Percentiles rank a stretch among this genome's conserved stretches.
Conservation (phyloP, 2,797 vertebrate genomes). For the Pseudochirops corinnae region DNA sequence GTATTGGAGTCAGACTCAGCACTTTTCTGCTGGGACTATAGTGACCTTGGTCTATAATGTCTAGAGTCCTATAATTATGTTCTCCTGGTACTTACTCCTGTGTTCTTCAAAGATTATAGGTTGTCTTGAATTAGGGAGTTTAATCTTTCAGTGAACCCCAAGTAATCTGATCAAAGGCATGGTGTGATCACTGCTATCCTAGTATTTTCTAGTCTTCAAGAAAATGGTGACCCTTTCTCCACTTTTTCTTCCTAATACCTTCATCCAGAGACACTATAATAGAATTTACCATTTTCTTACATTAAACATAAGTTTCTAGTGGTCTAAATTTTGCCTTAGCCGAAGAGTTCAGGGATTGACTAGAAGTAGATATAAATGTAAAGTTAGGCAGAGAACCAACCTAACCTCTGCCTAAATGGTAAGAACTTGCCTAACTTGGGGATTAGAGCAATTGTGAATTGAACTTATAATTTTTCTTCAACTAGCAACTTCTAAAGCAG, state of each 20-base stretch:
- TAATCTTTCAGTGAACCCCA: neutral
- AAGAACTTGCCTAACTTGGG: neutral
- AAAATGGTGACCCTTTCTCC: neutral
- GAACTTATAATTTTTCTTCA: neutral
- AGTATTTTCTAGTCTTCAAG: neutral
- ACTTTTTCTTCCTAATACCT: neutral
- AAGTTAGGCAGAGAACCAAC: neutral
- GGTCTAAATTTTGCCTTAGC: neutral
- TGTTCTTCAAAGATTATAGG: neutral
- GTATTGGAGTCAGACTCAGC: neutral
- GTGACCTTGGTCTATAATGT: neutral
- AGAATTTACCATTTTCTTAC: neutral
- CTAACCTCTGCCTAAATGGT: neutral
- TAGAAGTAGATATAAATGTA: too few species aligned
- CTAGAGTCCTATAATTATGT: neutral
- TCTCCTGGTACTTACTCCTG: neutral
- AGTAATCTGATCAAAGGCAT: neutral
- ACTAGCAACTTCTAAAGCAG: neutral
- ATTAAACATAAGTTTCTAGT: neutral
- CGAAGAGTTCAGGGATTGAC: too few species aligned
- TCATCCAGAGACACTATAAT: neutral
- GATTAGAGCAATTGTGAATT: neutral
- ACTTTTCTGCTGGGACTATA: neutral
- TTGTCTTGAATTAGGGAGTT: neutral
- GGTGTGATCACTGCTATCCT: neutral